These are phyloP conservation scores for Akabosia matsudoensis DNA, from an alignment of 1,140 invertebrate species.

Conservation along the genomic window DNA sequence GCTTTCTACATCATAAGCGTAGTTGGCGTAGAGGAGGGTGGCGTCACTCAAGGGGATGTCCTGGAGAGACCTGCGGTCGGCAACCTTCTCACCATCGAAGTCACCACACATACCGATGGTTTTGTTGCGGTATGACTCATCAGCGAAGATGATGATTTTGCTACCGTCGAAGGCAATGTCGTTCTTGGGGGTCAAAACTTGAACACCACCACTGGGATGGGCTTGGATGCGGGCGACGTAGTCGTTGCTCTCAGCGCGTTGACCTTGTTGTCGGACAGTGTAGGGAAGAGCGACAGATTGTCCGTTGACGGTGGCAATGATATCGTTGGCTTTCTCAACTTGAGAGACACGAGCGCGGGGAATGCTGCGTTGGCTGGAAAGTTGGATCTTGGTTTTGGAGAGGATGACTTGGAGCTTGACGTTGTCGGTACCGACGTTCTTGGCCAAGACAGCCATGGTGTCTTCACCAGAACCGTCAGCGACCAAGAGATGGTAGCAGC, in stretches of 20 bases:
- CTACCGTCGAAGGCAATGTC: constrained; percentile 38
- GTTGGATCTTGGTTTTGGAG: constrained; percentile 35
- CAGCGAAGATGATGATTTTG: constrained; percentile 32
- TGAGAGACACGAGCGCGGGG: neutral
- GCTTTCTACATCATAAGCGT: constrained; percentile 27
- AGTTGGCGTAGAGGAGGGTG: constrained; percentile 41
- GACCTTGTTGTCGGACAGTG: constrained; percentile 17
- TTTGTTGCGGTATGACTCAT: constrained; percentile 33
- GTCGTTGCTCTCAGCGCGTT: constrained; percentile 23
- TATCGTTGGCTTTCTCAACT: neutral
- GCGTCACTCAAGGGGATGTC: constrained; percentile 40
- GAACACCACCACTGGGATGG: constrained; percentile 42
- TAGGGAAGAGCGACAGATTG: constrained; percentile 30
- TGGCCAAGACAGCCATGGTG: constrained; percentile 40
- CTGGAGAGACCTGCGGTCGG: constrained; percentile 40
- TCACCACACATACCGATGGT: constrained; percentile 45
- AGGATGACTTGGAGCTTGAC: constrained; percentile 34
- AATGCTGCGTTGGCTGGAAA: neutral
- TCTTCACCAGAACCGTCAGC: constrained; percentile 38
- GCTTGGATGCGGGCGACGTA: constrained; percentile 36
- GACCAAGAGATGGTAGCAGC: constrained; percentile 38
- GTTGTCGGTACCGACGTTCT: constrained; percentile 30
- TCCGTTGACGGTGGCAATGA: constrained; percentile 39
- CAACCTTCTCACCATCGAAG: constrained; percentile 42
- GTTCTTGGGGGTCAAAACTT: constrained; percentile 34